phyloP scores from a whole-genome alignment of 2,797 vertebrate species.

The Fratercula arctica region DNA sequence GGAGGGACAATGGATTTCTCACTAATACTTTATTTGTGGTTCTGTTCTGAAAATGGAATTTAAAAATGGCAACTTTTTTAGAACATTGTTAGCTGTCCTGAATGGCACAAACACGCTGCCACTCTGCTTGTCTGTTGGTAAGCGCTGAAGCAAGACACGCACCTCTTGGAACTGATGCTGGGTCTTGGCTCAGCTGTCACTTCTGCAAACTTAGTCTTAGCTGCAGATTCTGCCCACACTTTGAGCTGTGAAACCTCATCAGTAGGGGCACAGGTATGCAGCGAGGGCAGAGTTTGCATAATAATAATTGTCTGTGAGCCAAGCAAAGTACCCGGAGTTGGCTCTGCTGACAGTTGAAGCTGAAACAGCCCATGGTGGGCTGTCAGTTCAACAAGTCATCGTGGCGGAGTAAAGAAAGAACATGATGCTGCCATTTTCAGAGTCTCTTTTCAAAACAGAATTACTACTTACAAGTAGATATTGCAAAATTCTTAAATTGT shows the following conservation, averaged over 20 bases:
- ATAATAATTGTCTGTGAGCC: not conserved
- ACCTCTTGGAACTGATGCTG: not conserved
- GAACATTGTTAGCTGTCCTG: not conserved
- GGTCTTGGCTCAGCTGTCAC: not conserved
- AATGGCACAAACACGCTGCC: not conserved
- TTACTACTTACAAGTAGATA: rapidly evolving
- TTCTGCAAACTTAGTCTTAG: not conserved
- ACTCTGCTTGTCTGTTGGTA: not conserved
- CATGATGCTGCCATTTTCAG: not conserved
- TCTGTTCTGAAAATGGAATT: slow-evolving; percentile 44
- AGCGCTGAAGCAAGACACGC: not conserved
- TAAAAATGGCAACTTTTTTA: not conserved
- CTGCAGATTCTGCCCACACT: not conserved
- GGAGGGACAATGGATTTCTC: not conserved
- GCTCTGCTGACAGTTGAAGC: not conserved
- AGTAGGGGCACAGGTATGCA: not conserved
- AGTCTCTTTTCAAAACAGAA: slow-evolving; percentile 27
- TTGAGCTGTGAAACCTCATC: not conserved
- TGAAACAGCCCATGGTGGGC: not conserved
- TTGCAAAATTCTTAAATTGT: not conserved
- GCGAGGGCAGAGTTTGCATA: not conserved
- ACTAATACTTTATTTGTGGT: not conserved
- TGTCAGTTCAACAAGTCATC: not conserved
- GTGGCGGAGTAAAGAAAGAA: not conserved
- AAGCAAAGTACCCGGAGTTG: not conserved